Conservation (phyloP, 2,888 invertebrate species). For the Alcis repandata region DNA sequence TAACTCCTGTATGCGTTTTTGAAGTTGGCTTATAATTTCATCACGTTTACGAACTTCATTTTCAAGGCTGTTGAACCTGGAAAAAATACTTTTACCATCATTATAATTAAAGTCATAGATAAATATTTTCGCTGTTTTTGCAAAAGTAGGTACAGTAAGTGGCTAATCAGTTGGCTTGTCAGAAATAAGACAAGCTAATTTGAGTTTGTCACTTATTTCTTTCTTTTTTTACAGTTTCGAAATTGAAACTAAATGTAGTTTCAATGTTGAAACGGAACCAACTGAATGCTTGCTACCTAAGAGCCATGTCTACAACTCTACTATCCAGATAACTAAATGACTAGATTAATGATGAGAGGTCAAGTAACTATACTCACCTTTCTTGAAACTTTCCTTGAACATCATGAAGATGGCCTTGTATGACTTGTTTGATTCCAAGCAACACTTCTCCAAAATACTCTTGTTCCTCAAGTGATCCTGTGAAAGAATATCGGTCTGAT, state of each 20-base stretch:
- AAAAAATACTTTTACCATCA: constrained; percentile 52
- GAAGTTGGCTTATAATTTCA: constrained; percentile 92
- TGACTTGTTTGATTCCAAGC: constrained; percentile 92
- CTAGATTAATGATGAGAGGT: neutral
- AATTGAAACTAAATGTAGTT: too few species aligned
- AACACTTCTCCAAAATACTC: constrained; percentile 94
- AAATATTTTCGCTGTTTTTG: constrained; percentile 27
- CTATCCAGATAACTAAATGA: too few species aligned
- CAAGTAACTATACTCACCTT: constrained; percentile 64
- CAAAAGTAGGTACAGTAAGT: too few species aligned
- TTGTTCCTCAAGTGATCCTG: constrained; percentile 90
- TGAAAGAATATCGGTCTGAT: constrained; percentile 52
- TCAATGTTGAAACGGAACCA: too few species aligned
- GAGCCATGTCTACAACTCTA: too few species aligned
- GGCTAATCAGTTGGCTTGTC: too few species aligned
- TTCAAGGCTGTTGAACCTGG: constrained; percentile 91
- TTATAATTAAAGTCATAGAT: constrained; percentile 44
- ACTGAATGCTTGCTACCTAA: too few species aligned
- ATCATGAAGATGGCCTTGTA: constrained; percentile 91
- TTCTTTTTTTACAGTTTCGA: too few species aligned
- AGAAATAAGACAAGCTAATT: too few species aligned
- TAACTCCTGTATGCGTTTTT: constrained; percentile 90
- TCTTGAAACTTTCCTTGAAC: constrained; percentile 91
- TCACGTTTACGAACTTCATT: constrained; percentile 93
- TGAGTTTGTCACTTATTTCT: too few species aligned